These are phyloP conservation scores for Pelobates fuscus DNA, from an alignment of 2,113 vertebrate species.

Conservation along the genomic window DNA sequence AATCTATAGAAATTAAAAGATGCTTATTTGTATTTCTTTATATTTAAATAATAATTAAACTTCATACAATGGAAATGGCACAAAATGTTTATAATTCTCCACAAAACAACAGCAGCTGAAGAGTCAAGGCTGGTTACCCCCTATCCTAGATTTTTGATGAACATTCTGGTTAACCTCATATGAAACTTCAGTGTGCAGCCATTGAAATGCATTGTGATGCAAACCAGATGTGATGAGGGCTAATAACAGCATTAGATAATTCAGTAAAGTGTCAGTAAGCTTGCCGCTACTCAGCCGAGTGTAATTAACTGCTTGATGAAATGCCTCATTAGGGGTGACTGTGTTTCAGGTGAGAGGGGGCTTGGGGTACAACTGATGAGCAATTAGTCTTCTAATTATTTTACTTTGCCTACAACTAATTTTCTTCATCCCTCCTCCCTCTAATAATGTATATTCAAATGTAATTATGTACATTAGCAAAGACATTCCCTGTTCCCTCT, in stretches of 20 bases:
- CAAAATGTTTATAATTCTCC: too few relatives aligned
- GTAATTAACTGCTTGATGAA: slow-evolving; percentile 62
- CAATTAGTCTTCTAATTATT: slow-evolving; percentile 58
- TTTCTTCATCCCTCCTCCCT: not conserved
- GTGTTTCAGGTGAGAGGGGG: slow-evolving; percentile 21
- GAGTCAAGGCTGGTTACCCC: too few relatives aligned
- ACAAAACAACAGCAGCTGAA: too few relatives aligned
- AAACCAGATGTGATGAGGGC: slow-evolving; percentile 59
- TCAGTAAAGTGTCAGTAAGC: slow-evolving; percentile 53
- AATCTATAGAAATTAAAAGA: too few relatives aligned
- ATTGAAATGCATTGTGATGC: slow-evolving; percentile 56
- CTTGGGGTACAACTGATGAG: slow-evolving; percentile 49
- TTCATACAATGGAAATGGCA: too few relatives aligned
- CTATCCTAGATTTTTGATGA: slow-evolving; percentile 57
- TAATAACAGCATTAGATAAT: slow-evolving; percentile 54
- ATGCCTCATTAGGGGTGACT: slow-evolving; percentile 58
- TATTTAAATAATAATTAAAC: too few relatives aligned
- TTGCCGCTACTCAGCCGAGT: slow-evolving; percentile 47
- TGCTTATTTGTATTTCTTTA: too few relatives aligned
- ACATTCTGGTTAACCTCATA: slow-evolving; percentile 55
- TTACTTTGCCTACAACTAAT: slow-evolving; percentile 32
- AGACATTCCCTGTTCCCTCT: too few relatives aligned
- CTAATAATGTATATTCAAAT: slow-evolving; percentile 25
- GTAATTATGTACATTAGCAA: too few relatives aligned
- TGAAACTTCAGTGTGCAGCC: slow-evolving; percentile 52